Base-by-base conservation (phyloP, 2,888 invertebrate genomes). In the Pristionchus entomophagus region DNA sequence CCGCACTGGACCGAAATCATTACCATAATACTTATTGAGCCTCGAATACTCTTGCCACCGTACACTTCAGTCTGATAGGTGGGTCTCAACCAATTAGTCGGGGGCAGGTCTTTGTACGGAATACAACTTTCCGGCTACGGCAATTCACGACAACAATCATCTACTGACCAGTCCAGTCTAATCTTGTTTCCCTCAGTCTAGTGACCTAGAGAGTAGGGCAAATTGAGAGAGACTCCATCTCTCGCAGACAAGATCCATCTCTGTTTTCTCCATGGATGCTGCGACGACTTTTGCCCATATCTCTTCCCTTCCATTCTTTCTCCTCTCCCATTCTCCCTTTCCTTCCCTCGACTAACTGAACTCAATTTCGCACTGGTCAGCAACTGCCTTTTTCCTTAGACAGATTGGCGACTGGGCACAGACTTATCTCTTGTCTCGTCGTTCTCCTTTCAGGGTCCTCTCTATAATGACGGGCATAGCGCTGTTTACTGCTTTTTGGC, bases 301-400 rank as follows among this genome's bases (percentile, higher is more conserved):
- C 32, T 82, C 82, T 59, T 38, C 32, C 41, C 26, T 41, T 10
- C 8, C 78, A 45, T 10, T 59, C 82, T 56, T 6, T 59, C 41
- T 35, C 17, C 80, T 80, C n/a, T 56, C 59, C 41, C 81, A 32
- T 56, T 56, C 82, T 82, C 62, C 29, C 59, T 81, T 51, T 6
- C 32, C 56, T 81, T 53, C 26, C 45, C 77, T 6, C 17, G n/a
- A 2, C 41, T 22, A n/a, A 38, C 6, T 38, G 65, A 41, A 41
- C 73, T n/a, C 73, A 73, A 45, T 73, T 73, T 73, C 38, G 73
- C 73, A 45, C 41, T 65, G 65, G 19, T 35, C 22, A 35, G 35
- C 26, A 62, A 62, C 62, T 32, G 62, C 62, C 26, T 62, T 62
- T 26, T 62, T 62, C 29, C 62, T 62, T 14, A 62, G 32, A 62